Base-by-base conservation (phyloP, 2,113 vertebrate genomes). In the Tursiops truncatus region DNA sequence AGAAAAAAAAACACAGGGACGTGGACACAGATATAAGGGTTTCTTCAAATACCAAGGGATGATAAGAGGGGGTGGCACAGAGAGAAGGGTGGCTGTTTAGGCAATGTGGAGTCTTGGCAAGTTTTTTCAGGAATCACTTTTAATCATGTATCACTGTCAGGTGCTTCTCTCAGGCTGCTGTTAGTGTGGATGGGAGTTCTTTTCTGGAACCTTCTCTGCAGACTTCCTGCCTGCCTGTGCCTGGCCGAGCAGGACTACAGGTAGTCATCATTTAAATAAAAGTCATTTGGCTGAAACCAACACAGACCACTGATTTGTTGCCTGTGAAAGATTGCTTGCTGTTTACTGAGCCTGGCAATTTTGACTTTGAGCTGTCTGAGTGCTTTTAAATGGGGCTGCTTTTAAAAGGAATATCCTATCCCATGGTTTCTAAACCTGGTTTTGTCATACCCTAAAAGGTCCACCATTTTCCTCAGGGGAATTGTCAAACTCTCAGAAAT, bases 361-460 rank as follows among this genome's bases (percentile, higher is more conserved):
- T 67, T 26, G 28, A 89, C 38, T 56, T 60, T 53, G 33, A 47
- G 47, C 56, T 65, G 1, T 79, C 68, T 94, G 62, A 91, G 44
- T 47, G 50, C 50, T 50, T 91, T 70, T 70, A 85, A 44, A 36
- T 3, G 15, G 6, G 21, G 15, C 36, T 47, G 9, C n/a, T 58
- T 93, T 92, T 44, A 82, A 63, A 60, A 84, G 77, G 60, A 82
- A 82, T 21, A 38, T n/a, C 44, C 60, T 71, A n/a, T 65, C 47
- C 47, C 31, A 62, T 10, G 11, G 23, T 86, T 73, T 71, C 70
- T 82, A 94, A 53, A 31, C 17, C 58, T 74, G n/a, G 58, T 58
- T 86, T 95, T 87, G 44, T 65, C 85, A 94, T 89, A 63, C 65
- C 41, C 62, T 58, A 36, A 79, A 44, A 77, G 38, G 74, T 38